Evolutionary conservation across 2,888 invertebrate genomes (phyloP).

Genomic region (Coelogynopora nodosa): DNA sequence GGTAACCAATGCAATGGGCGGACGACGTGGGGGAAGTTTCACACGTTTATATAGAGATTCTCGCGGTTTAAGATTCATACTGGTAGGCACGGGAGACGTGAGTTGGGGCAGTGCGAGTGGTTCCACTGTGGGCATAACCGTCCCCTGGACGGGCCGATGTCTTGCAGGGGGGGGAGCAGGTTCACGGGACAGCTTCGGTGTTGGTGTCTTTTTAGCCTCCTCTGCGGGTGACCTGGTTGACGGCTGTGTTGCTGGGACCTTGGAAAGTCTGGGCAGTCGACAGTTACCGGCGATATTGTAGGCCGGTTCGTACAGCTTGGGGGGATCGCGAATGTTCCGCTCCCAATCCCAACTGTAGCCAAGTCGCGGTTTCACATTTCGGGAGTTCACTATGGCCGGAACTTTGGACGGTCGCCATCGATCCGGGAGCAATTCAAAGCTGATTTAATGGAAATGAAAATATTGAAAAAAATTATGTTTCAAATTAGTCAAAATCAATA

Average conservation of each 20-base stretch:
- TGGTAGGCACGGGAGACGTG: neutral
- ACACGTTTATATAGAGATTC: neutral
- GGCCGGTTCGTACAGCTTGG: neutral
- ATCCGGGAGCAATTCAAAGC: neutral
- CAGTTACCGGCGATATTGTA: neutral
- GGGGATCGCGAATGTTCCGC: neutral
- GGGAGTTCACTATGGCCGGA: neutral
- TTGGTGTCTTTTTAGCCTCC: neutral
- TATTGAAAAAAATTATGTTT: too few relatives aligned
- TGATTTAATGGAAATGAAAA: too few relatives aligned
- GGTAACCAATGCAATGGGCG: neutral
- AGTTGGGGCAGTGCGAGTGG: neutral
- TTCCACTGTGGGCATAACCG: neutral
- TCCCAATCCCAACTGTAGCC: neutral
- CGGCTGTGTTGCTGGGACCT: too few relatives aligned
- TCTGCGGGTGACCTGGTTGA: neutral
- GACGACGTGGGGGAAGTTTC: neutral
- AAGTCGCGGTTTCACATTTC: neutral
- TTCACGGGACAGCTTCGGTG: neutral
- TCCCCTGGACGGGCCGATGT: neutral
- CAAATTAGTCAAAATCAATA: too few relatives aligned
- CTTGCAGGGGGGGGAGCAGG: neutral
- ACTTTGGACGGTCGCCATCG: neutral
- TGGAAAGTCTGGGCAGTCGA: neutral
- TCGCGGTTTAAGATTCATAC: neutral